Evolutionary conservation across 2,888 invertebrate species (phyloP).

Genomic region (Steinernema hermaphroditum): DNA sequence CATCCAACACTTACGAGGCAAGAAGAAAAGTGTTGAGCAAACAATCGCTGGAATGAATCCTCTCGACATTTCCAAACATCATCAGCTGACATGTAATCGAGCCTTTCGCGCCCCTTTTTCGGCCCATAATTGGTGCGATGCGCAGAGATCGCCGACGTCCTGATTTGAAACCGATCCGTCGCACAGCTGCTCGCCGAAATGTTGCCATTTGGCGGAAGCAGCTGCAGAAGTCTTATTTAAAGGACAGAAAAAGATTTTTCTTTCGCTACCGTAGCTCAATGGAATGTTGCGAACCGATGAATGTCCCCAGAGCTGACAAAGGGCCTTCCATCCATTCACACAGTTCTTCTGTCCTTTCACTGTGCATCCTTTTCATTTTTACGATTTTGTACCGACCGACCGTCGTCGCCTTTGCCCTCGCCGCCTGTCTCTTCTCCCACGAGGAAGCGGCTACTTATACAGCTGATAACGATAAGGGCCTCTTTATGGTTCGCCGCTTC

Average conservation of each 20-base stretch:
- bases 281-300: conserved; percentile 1
- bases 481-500: neutral
- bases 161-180: neutral
- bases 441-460: neutral
- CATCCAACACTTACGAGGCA: conserved; percentile 27
- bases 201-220: conserved; percentile 29
- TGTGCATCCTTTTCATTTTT: neutral
- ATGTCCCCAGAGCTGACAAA: neutral
- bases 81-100: conserved; percentile 5
- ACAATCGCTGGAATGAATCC: conserved; percentile 23
- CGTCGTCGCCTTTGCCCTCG: no score
- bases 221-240: conserved; percentile 15
- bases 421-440: neutral
- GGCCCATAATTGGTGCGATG: conserved; percentile 8
- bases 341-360: neutral
- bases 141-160: neutral
- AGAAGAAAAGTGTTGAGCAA: conserved; percentile 26
- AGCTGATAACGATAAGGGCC: conserved; percentile 5
- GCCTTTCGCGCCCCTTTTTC: neutral
- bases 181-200: conserved; percentile 27
- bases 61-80: conserved; percentile 5
- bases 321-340: neutral
- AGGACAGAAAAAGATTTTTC: neutral
- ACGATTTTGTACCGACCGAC: neutral
- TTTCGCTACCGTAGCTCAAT: neutral